Percentiles rank a stretch among this genome's conserved stretches.
These are phyloP conservation scores for Porites lutea DNA, from an alignment of 64 coral and sea anemone genomes.

Conservation along the genomic window DNA sequence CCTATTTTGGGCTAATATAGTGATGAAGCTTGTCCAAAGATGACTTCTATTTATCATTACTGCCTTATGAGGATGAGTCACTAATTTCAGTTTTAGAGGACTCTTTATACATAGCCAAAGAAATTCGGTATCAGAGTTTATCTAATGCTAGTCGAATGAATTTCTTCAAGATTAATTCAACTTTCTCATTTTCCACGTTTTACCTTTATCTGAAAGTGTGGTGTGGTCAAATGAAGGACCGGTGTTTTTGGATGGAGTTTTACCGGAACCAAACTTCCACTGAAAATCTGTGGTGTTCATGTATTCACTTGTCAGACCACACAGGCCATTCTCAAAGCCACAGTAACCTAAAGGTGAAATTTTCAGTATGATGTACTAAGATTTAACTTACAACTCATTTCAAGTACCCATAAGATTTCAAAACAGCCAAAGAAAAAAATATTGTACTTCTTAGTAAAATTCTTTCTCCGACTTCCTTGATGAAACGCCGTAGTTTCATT, in stretches of 20 bases:
- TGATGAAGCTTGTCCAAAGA: no score
- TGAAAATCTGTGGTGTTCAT: slow-evolving; percentile 27
- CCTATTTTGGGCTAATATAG: no score
- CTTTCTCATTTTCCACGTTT: background rate
- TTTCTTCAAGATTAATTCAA: no score
- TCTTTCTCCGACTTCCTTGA: no score
- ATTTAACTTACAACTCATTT: background rate
- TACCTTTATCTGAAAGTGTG: background rate
- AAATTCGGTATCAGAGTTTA: no score
- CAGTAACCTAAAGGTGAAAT: slow-evolving; percentile 23
- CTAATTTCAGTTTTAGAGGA: no score
- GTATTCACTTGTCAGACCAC: slow-evolving; percentile 43
- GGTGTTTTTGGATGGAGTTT: slow-evolving; percentile 37
- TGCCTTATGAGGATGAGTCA: no score
- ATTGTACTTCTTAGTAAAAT: no score
- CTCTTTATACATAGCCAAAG: no score
- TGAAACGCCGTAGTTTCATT: no score
- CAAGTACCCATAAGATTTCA: background rate
- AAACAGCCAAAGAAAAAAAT: background rate
- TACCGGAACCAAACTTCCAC: slow-evolving; percentile 10
- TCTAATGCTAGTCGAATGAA: no score
- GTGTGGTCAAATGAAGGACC: slow-evolving; percentile 50
- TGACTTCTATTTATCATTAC: no score
- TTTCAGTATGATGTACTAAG: background rate
- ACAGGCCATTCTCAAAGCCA: slow-evolving; percentile 54